Evolutionary conservation across 2,113 vertebrate genomes (phyloP).

Genomic region (Orycteropus afer): DNA sequence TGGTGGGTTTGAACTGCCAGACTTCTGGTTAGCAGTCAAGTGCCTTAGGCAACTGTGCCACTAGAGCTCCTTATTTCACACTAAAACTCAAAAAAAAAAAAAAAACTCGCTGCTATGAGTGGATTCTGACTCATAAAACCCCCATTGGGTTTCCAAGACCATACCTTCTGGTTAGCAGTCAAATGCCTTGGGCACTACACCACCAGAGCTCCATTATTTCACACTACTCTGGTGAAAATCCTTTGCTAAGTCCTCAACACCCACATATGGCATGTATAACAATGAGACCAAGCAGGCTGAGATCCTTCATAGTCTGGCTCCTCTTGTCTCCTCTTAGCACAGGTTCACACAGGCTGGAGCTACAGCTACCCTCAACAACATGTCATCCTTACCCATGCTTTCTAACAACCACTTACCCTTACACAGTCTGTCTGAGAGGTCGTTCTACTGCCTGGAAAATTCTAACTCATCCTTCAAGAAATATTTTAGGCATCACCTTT

Average conservation of each 20-base stretch:
- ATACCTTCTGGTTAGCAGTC: no score
- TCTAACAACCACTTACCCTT: not conserved
- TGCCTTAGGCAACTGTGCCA: no score
- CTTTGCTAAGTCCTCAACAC: not conserved
- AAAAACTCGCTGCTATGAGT: no score
- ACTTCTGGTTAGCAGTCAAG: no score
- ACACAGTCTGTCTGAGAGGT: not conserved
- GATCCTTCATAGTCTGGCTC: not conserved
- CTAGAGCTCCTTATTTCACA: no score
- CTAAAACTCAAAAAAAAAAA: no score
- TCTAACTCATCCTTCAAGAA: not conserved
- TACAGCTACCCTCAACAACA: not conserved
- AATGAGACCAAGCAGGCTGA: accelerated
- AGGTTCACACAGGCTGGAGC: not conserved
- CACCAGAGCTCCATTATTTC: no score
- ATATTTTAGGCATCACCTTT: not conserved
- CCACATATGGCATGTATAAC: not conserved
- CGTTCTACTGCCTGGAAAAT: not conserved
- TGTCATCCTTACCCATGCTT: not conserved
- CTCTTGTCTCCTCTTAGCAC: not conserved
- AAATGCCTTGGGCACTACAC: no score
- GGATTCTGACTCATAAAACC: no score
- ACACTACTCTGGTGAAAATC: not conserved
- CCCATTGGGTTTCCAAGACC: no score
- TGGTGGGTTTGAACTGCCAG: no score